Base-by-base conservation (phyloP, 2,797 vertebrate genomes). In the Enteromius viviparus region DNA sequence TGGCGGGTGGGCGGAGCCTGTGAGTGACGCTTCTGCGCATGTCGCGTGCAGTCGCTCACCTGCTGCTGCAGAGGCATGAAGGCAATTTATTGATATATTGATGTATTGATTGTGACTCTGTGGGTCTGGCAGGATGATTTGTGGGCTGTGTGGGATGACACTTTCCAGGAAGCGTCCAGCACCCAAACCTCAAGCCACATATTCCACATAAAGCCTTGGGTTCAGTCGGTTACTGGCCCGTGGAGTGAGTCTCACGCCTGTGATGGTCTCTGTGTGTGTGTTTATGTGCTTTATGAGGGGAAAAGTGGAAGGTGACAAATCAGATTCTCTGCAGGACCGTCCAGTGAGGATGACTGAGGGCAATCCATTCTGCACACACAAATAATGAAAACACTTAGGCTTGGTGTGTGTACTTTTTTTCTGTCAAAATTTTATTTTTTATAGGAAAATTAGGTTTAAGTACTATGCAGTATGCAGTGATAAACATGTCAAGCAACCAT, bases 171-270 rank as follows among this genome's bases (percentile, higher is more conserved):
- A 89, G 89, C 83, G 83, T 89, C 85, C 55, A 74, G 86, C 80
- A 88, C 90, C 88, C 78, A 90, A 92, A 88, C 89, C 90, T 91
- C 88, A 91, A 90, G 88, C 92, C 92, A 90, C 92, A 91, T 78
- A 88, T 79, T 86, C 89, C 90, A n/a, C 82, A 90, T 87, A 84
- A 89, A 89, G 87, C 85, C 81, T 87, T 86, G 69, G 89, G 89
- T 91, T 76, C 49, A 81, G 84, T 86, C 80, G 74, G 55, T 85
- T 68, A 83, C 88, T 87, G 89, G 87, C 90, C 87, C 87, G 82
- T 85, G 32, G 75, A 81, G 87, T 40, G 3, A 40, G 83, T 85
- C 58, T 76, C 74, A 49, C 2, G 62, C 78, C 76, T 64, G 71
- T 82, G 78, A 58, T n/a, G 19, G 51, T 51, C 4, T 70, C 42